Conservation (phyloP, 2,797 vertebrate genomes). For the Micropoecilia bifurca region DNA sequence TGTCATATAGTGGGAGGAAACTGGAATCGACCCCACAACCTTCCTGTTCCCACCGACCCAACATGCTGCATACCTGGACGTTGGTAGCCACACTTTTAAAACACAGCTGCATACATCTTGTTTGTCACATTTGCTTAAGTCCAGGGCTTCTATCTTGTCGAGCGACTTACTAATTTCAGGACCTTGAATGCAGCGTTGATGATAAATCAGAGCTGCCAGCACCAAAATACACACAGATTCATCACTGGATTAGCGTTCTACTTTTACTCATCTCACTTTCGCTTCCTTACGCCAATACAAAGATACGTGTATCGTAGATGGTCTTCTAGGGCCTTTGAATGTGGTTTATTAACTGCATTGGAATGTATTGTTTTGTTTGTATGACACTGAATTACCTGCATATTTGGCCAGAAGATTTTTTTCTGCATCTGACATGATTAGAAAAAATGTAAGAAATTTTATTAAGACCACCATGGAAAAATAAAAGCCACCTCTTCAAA, state of each 20-base stretch:
- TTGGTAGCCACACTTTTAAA: slow-evolving; percentile 4
- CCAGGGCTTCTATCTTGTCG: slow-evolving; percentile 65
- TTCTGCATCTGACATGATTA: no score
- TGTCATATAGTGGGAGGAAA: background rate
- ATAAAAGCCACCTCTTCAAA: no score
- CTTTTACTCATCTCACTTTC: slow-evolving; percentile 74
- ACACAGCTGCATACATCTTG: slow-evolving; percentile 34
- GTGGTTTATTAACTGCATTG: slow-evolving; percentile 37
- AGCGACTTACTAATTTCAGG: slow-evolving; percentile 79
- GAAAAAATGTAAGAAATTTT: background rate
- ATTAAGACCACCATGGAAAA: background rate
- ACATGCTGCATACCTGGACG: slow-evolving; percentile 15
- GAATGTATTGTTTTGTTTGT: slow-evolving; percentile 31
- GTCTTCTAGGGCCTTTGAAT: slow-evolving; percentile 9
- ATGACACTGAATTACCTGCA: slow-evolving; percentile 1
- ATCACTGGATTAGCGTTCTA: slow-evolving; percentile 77
- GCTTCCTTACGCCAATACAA: slow-evolving; percentile 15
- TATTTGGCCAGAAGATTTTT: slow-evolving; percentile 6
- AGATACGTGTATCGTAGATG: slow-evolving; percentile 24
- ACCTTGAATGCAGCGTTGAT: slow-evolving; percentile 81
- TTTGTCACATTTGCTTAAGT: slow-evolving; percentile 58
- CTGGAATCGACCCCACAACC: background rate
- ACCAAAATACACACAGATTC: slow-evolving; percentile 82
- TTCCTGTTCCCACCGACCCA: background rate
- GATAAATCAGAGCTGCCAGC: slow-evolving; percentile 82